Evolutionary conservation across 2,113 vertebrate genomes (phyloP).

Genomic region (Corvus moneduloides): DNA sequence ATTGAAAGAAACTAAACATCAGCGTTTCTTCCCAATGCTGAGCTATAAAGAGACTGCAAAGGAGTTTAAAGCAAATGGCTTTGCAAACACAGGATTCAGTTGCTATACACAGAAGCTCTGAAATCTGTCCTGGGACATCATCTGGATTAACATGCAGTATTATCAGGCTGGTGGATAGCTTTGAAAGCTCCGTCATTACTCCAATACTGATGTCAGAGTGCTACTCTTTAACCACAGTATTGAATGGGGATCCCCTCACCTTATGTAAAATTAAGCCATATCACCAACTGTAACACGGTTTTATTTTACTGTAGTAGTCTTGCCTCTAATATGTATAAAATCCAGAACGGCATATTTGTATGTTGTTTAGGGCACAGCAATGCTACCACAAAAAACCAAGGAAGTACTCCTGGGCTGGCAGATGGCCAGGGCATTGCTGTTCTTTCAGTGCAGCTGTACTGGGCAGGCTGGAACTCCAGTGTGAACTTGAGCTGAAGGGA

Average conservation of each 20-base stretch:
- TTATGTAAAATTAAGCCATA: neutral
- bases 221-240: neutral
- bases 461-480: neutral
- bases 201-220: neutral
- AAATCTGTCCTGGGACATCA: neutral
- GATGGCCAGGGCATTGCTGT: neutral
- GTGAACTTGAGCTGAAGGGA: neutral
- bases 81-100: neutral
- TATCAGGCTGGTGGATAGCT: neutral
- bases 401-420: neutral
- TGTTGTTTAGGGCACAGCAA: neutral
- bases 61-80: constrained; percentile 7
- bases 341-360: neutral
- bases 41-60: neutral
- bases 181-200: neutral
- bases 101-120: neutral
- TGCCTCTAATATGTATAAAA: neutral
- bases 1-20: neutral
- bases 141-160: neutral
- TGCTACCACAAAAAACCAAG: neutral
- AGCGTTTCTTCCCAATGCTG: neutral
- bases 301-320: neutral
- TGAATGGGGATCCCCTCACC: neutral
- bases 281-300: neutral
- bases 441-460: neutral